These are phyloP conservation scores for Synaphobranchus kaupii DNA, from an alignment of 2,797 vertebrate species.

Conservation along the genomic window DNA sequence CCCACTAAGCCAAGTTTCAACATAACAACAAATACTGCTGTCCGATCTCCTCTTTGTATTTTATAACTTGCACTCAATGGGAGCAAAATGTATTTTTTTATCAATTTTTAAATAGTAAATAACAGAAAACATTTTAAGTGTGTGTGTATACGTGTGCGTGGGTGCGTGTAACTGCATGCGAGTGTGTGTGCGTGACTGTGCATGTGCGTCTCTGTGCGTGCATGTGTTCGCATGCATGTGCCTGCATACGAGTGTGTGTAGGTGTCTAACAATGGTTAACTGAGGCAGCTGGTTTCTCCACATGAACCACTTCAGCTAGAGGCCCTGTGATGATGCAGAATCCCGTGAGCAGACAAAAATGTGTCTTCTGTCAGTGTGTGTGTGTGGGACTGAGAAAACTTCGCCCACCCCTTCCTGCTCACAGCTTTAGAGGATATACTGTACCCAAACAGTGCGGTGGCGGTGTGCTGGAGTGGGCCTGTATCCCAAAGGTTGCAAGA, in stretches of 20 bases:
- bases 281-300: background rate
- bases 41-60: background rate
- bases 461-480: background rate
- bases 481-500: background rate
- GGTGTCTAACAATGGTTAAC: background rate
- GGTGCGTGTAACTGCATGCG: background rate
- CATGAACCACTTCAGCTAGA: background rate
- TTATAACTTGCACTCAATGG: background rate
- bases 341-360: background rate
- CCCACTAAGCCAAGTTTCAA: background rate
- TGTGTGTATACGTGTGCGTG: background rate
- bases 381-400: background rate
- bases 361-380: background rate
- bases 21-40: background rate
- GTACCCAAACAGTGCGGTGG: background rate
- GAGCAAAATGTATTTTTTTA: background rate
- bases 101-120: background rate
- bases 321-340: background rate
- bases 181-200: background rate
- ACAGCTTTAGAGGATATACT: background rate
- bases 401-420: background rate
- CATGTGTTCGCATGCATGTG: background rate
- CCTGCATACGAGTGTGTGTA: background rate
- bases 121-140: background rate
- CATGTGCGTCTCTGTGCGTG: background rate